phyloP scores from a whole-genome alignment of 2,888 invertebrate species.

The Temnothorax unifasciatus region DNA sequence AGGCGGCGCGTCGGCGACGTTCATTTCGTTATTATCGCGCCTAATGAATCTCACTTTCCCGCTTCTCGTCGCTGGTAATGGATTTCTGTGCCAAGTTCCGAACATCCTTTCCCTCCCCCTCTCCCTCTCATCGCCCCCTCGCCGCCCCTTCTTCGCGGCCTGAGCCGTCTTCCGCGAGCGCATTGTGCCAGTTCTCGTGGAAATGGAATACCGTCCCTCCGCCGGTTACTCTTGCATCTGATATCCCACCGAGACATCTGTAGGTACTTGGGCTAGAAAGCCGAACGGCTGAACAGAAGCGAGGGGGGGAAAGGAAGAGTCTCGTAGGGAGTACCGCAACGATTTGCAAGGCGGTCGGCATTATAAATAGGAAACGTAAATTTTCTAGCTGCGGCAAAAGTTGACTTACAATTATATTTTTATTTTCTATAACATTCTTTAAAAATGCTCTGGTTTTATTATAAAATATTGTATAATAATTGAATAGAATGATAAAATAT shows the following conservation, averaged over 20 bases:
- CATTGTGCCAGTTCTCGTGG: slow-evolving; percentile 41
- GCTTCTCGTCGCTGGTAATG: slow-evolving; percentile 75
- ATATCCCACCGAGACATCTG: slow-evolving; percentile 50
- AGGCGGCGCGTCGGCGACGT: slow-evolving; percentile 70
- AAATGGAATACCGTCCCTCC: slow-evolving; percentile 54
- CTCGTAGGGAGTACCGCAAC: background rate
- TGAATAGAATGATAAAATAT: background rate
- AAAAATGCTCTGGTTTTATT: background rate
- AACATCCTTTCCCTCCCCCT: slow-evolving; percentile 51
- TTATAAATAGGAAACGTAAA: background rate
- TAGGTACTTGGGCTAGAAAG: slow-evolving; percentile 30
- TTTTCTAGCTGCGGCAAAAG: background rate
- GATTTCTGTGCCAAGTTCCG: slow-evolving; percentile 79
- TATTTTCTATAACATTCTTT: background rate
- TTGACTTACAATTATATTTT: background rate
- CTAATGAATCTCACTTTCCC: slow-evolving; percentile 79
- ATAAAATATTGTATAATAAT: background rate
- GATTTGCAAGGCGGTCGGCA: background rate
- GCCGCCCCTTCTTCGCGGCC: slow-evolving; percentile 52
- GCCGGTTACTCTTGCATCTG: slow-evolving; percentile 53
- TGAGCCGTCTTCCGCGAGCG: slow-evolving; percentile 61
- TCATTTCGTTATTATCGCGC: slow-evolving; percentile 81
- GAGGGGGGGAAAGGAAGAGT: background rate
- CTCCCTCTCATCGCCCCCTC: slow-evolving; percentile 8
- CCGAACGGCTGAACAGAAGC: slow-evolving; percentile 26